A percentile compares a stretch with the other conserved stretches of the same genome.
Evolutionary conservation across 2,113 vertebrate species (phyloP).

Genomic region (Lucifuga dentata): DNA sequence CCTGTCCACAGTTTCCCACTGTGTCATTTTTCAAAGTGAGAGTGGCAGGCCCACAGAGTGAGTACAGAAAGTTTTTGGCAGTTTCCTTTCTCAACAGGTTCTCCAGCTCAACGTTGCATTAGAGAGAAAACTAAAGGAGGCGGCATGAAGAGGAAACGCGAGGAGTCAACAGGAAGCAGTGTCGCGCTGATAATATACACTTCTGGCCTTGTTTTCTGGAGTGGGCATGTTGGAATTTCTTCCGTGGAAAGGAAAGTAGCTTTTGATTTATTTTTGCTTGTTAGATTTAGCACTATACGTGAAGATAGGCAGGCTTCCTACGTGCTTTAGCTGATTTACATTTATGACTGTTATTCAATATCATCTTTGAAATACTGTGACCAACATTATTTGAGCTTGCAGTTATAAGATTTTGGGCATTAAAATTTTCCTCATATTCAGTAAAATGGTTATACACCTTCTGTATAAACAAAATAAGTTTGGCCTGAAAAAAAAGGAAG

Average conservation of each 20-base stretch:
- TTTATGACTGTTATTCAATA: background rate
- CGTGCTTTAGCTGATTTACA: background rate
- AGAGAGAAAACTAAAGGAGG: background rate
- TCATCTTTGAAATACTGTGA: too few species aligned
- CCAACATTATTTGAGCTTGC: too few species aligned
- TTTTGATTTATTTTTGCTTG: conserved; percentile 26
- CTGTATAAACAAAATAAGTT: too few species aligned
- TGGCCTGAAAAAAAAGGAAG: too few species aligned
- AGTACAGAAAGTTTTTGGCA: background rate
- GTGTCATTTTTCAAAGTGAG: background rate
- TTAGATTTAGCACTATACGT: background rate
- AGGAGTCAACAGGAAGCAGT: conserved; percentile 49
- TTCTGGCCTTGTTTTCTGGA: background rate
- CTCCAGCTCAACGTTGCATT: background rate
- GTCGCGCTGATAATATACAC: background rate
- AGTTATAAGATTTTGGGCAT: too few species aligned
- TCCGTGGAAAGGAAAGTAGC: background rate
- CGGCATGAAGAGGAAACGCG: conserved; percentile 19
- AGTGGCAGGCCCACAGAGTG: background rate
- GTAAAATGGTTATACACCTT: too few species aligned
- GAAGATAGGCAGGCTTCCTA: conserved; percentile 49
- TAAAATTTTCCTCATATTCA: too few species aligned
- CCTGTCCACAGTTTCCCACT: background rate
- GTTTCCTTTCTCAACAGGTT: conserved; percentile 4
- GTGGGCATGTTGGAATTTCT: background rate